These are phyloP conservation scores for Planococcus citri DNA, from an alignment of 1,140 invertebrate species.

Conservation along the genomic window DNA sequence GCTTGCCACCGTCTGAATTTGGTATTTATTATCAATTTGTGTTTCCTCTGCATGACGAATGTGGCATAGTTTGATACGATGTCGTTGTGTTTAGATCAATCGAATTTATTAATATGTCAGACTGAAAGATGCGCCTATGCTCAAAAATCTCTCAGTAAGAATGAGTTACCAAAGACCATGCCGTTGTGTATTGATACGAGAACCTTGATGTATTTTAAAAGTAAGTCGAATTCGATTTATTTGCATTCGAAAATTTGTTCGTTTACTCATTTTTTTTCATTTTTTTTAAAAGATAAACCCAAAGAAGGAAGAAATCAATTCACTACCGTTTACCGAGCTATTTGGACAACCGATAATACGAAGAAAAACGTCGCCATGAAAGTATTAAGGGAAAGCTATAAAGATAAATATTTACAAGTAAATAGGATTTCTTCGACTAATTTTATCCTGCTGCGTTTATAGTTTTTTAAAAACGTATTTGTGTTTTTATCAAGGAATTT, in stretches of 20 bases:
- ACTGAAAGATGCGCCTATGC: conserved; percentile 33
- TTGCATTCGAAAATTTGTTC: background rate
- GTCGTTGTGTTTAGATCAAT: conserved; percentile 44
- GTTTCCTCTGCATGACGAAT: too few relatives aligned
- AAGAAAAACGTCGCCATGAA: conserved; percentile 23
- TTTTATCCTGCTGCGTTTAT: background rate
- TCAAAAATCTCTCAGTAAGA: conserved; percentile 26
- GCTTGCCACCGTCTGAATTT: conserved; percentile 72
- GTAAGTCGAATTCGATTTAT: conserved; percentile 32
- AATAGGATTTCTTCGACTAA: background rate
- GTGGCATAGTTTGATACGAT: too few relatives aligned
- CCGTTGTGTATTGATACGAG: conserved; percentile 46
- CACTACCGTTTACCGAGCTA: conserved; percentile 47
- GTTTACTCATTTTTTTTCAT: background rate
- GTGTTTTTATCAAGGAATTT: conserved; percentile 49
- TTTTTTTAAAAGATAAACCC: conserved; percentile 49
- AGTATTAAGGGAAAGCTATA: background rate
- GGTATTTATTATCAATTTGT: conserved; percentile 40
- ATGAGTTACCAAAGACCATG: background rate
- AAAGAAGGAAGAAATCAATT: conserved; percentile 45
- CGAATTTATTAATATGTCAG: conserved; percentile 55
- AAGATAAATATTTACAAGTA: background rate
- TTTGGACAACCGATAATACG: conserved; percentile 44
- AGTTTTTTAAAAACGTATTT: background rate
- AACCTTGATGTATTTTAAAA: conserved; percentile 49